Conservation (phyloP, 2,888 invertebrate genomes). For the Disparrhopalites patrizii region DNA sequence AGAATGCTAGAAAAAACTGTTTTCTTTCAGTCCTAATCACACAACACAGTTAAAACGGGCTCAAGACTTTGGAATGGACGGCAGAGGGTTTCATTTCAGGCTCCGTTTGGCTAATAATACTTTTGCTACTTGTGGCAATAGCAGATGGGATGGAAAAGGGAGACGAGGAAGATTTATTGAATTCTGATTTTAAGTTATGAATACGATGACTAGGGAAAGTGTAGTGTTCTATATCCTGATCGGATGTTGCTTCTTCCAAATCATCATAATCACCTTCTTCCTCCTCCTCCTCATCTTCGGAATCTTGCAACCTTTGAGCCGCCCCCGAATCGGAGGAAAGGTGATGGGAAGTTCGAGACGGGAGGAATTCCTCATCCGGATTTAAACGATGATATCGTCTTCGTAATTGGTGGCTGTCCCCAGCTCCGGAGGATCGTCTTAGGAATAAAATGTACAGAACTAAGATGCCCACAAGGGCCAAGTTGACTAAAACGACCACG, state of each 20-base stretch:
- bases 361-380: constrained; percentile 34
- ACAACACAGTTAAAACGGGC: neutral
- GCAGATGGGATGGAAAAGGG: neutral
- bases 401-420: constrained; percentile 12
- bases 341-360: constrained; percentile 23
- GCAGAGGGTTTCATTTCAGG: neutral
- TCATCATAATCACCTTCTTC: neutral
- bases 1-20: too few relatives aligned
- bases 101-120: too few relatives aligned
- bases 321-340: constrained; percentile 26
- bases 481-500: constrained; percentile 52
- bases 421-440: constrained; percentile 16
- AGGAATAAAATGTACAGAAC: constrained; percentile 40
- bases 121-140: neutral
- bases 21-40: too few relatives aligned
- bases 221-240: too few relatives aligned
- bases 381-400: constrained; percentile 34
- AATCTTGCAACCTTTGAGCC: constrained; percentile 17
- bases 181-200: neutral
- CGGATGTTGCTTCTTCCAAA: neutral
- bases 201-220: constrained; percentile 16
- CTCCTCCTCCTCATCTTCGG: constrained; percentile 23
- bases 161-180: neutral
- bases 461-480: constrained; percentile 49
- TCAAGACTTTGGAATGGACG: neutral